Evolutionary conservation across 2,888 invertebrate species (phyloP).

Genomic region (Cephonodes hylas): DNA sequence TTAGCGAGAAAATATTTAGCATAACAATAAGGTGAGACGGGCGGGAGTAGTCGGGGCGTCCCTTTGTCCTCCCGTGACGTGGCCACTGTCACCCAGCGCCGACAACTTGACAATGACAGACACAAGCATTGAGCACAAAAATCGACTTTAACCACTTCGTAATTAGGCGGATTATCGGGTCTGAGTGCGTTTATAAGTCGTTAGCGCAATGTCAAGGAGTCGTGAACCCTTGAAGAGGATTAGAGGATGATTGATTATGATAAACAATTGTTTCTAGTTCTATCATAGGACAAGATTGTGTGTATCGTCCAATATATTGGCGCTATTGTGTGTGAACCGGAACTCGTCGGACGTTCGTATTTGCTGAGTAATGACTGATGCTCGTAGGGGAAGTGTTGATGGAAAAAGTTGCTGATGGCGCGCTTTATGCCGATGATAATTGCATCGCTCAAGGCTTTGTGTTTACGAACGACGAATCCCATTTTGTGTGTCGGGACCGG

Average conservation of each 20-base stretch:
- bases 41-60: not conserved
- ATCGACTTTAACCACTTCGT: not conserved
- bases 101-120: not conserved
- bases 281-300: not conserved
- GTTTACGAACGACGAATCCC: not conserved
- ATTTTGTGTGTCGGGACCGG: not conserved
- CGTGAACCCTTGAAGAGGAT: constrained; percentile 36
- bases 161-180: constrained; percentile 19
- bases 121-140: not conserved
- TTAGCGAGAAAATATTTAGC: constrained; percentile 3
- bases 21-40: not conserved
- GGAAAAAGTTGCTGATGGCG: not conserved
- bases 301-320: not conserved
- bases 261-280: constrained; percentile 19
- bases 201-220: constrained; percentile 52
- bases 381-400: not conserved
- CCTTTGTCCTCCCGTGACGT: not conserved
- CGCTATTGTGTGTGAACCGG: not conserved
- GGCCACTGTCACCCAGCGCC: constrained; percentile 15
- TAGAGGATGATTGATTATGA: constrained; percentile 42
- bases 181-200: constrained; percentile 31
- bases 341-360: not conserved
- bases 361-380: not conserved
- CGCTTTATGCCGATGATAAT: not conserved
- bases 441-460: not conserved